Base-by-base conservation (phyloP, 2,888 invertebrate species). In the Cabera pusaria region DNA sequence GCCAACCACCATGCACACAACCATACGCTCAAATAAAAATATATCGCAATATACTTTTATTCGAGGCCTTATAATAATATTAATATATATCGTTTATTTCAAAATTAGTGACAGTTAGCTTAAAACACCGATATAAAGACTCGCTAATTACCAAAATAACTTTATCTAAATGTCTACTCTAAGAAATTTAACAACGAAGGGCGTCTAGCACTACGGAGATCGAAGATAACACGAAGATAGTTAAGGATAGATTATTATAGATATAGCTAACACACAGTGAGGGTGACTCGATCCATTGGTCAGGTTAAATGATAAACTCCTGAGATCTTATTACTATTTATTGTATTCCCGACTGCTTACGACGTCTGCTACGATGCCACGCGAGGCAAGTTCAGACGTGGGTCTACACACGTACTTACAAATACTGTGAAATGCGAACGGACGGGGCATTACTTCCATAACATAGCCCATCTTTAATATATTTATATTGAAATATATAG, bases 101-200 rank as follows among this genome's bases (percentile, higher is more conserved):
- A 71, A 83, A 76, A 75, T 81, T 82, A 87, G 86, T 86, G 85
- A 87, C 86, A 85, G 60, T 71, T 72, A 81, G 82, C 70, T 69
- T 53, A 47, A 47, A 56, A 48, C 55, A 60, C 54, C 40, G 44
- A 31, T 38, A 54, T 49, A 70, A 68, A 73, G 62, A 68, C 61
- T 65, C 66, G 64, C 81, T 85, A 85, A 71, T 69, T 82, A 84
- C 71, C 81, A 86, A 88, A 82, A 78, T 84, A 87, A 83, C 73
- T 40, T 49, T 62, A 54, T 70, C 78, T 82, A 78, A 72, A 60
- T 71, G 64, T 70, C 77, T 70, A 72, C 82, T 77, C 79, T 68
- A 69, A 62, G 77, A 80, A 75, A 82, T 72, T 76, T 80, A 88
- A 88, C 87, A 87, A 87, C 86, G 85, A 86, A 86, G 86, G 74